A percentile compares a stretch with the other conserved stretches of the same genome.
Conservation (phyloP, 2,797 vertebrate genomes). For the Helarctos malayanus region DNA sequence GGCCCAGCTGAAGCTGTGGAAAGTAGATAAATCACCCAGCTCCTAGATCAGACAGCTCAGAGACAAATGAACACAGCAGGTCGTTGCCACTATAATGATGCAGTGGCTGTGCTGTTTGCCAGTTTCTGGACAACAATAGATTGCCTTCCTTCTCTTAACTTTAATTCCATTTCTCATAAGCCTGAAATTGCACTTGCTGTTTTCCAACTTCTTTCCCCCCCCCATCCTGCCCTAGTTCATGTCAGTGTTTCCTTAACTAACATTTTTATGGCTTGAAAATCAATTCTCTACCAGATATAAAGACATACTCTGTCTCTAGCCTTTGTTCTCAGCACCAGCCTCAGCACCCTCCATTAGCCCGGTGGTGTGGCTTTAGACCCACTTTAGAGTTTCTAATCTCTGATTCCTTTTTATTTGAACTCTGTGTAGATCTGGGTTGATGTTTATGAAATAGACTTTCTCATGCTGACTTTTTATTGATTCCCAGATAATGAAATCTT, state of each 20-base stretch:
- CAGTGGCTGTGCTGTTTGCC: slow-evolving; percentile 84
- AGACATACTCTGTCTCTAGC: slow-evolving; percentile 78
- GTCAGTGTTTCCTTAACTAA: slow-evolving; percentile 81
- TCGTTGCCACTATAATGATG: slow-evolving; percentile 84
- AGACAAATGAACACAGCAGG: slow-evolving; percentile 84
- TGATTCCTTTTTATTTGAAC: slow-evolving; percentile 60
- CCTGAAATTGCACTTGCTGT: slow-evolving; percentile 84
- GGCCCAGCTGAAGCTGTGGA: slow-evolving; percentile 77
- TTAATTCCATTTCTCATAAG: slow-evolving; percentile 87
- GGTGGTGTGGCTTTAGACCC: background rate
- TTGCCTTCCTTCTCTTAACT: slow-evolving; percentile 85
- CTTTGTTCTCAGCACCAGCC: slow-evolving; percentile 63
- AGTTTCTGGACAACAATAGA: slow-evolving; percentile 87
- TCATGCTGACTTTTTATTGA: background rate
- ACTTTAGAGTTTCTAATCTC: slow-evolving; percentile 40
- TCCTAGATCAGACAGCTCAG: slow-evolving; percentile 84
- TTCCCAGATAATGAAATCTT: slow-evolving; percentile 24
- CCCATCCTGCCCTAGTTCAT: slow-evolving; percentile 75
- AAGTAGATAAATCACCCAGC: slow-evolving; percentile 84
- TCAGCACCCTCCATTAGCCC: background rate
- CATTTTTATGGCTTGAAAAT: slow-evolving; percentile 84
- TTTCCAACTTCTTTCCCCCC: slow-evolving; percentile 73
- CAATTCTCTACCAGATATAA: slow-evolving; percentile 79
- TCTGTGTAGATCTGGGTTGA: background rate
- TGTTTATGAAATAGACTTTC: slow-evolving; percentile 1